These are phyloP conservation scores for Sminthurinus aureus DNA, from an alignment of 2,888 invertebrate species.

Conservation along the genomic window DNA sequence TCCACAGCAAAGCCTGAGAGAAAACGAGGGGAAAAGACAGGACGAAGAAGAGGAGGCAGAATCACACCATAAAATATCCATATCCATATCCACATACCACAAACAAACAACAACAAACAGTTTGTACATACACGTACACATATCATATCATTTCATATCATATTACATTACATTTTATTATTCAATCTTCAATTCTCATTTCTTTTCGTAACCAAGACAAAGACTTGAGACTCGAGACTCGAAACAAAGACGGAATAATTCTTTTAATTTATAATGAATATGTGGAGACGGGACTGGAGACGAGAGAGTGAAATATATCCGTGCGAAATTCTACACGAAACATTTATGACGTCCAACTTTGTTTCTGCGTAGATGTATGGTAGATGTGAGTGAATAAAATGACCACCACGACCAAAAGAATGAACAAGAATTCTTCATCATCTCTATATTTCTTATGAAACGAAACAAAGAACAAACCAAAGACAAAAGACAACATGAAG, in stretches of 20 bases:
- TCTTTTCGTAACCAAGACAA: no score
- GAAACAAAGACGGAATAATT: background rate
- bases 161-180: no score
- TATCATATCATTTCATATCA: background rate
- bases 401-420: no score
- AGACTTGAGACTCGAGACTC: no score
- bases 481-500: no score
- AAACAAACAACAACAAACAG: no score
- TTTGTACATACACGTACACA: background rate
- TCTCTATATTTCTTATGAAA: no score
- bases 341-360: slow-evolving; percentile 11
- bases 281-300: background rate
- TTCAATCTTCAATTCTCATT: no score
- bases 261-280: background rate
- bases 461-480: background rate
- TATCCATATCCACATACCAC: background rate
- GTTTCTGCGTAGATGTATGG: no score
- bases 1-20: no score
- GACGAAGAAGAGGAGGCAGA: background rate
- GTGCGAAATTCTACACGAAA: slow-evolving; percentile 30
- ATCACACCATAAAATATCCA: background rate
- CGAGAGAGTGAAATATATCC: slow-evolving; percentile 33
- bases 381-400: background rate
- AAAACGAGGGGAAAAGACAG: no score
- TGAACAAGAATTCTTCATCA: no score